Evolutionary conservation across 1,140 invertebrate species (phyloP), one percentile per base, ranked within the genome.

Genomic region (Drosophila triauraria): DNA sequence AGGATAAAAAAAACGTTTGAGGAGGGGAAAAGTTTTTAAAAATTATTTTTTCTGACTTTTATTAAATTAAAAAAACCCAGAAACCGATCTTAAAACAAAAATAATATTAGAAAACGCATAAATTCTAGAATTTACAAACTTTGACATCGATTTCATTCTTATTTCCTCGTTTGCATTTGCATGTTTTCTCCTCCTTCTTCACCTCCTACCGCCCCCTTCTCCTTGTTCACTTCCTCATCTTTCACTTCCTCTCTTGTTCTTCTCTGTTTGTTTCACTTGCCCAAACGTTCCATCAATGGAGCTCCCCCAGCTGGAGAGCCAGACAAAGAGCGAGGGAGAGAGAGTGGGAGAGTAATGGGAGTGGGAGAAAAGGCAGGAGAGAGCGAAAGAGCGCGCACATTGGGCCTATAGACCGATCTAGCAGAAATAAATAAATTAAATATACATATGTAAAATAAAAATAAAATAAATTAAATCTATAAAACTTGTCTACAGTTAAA

Each of bases 231-330:
- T 51, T 51, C 50, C 50, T 51, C 50, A 51, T 56, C 53, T 56
- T 40, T 40, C 32, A 56, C 47, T 65, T 44, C 30, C 57, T 46
- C 42, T 40, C n/a, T 15, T 38, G 35, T 47, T 38, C n/a, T 38
- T 70, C 60, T 70, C 48, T 75, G 65, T 75, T 76, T 80, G 83
- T 83, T 88, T 59, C 84, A 50, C 44, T 70, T 83, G 64, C 58
- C 78, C 71, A 83, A 80, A 67, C 67, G 84, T 87, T 88, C 64
- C 84, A 83, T 86, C 70, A 82, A 86, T 86, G 78, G 70, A 62
- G 54, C 78, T 47, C 17, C 20, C 42, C 44, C 62, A 56, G 17
- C 57, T 47, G 30, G 40, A 32, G 44, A 40, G 47, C 12, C 35
- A 48, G 57, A 15, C 23, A 27, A 20, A 81, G 67, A 67, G 62